Evolutionary conservation across 2,888 invertebrate species (phyloP).

Genomic region (Chymomyza amoena): DNA sequence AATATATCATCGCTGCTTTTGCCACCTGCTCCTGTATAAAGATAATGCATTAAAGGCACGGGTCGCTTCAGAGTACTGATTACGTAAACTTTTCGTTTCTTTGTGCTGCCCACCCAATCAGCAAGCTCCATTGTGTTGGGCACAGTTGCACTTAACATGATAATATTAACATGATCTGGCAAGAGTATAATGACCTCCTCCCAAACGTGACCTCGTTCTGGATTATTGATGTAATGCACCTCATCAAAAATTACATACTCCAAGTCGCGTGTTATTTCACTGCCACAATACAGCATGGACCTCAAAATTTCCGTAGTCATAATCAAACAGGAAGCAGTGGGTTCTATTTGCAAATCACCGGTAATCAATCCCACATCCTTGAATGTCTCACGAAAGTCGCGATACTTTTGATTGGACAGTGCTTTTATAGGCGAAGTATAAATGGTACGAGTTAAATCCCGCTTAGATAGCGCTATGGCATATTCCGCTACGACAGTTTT

Average conservation of each 20-base stretch:
- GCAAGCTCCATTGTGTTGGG: constrained; percentile 98
- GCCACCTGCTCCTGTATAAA: constrained; percentile 91
- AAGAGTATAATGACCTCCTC: constrained; percentile 98
- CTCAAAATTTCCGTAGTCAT: constrained; percentile 99
- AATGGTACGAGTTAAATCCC: constrained; percentile 94
- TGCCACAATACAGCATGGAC: constrained; percentile 97
- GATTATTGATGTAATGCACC: constrained; percentile 99
- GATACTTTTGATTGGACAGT: constrained; percentile 98
- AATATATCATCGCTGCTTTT: constrained; percentile 85
- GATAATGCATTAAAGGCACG: constrained; percentile 95
- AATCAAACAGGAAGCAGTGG: constrained; percentile 95
- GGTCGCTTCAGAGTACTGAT: constrained; percentile 96
- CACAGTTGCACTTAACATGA: constrained; percentile 98
- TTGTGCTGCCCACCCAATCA: constrained; percentile 93
- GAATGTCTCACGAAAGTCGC: constrained; percentile 96
- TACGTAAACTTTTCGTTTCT: constrained; percentile 93
- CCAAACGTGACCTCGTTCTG: constrained; percentile 99
- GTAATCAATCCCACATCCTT: constrained; percentile 96
- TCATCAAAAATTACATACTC: constrained; percentile 99
- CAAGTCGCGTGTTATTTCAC: constrained; percentile 95
- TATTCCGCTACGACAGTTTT: constrained; percentile 99
- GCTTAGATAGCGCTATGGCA: constrained; percentile 96
- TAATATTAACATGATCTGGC: constrained; percentile 96
- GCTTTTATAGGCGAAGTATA: constrained; percentile 99
- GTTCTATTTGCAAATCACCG: constrained; percentile 97